A percentile compares a stretch with the other conserved stretches of the same genome.
These are phyloP conservation scores for Oryzias woworae DNA, from an alignment of 2,113 vertebrate genomes.

Conservation along the genomic window DNA sequence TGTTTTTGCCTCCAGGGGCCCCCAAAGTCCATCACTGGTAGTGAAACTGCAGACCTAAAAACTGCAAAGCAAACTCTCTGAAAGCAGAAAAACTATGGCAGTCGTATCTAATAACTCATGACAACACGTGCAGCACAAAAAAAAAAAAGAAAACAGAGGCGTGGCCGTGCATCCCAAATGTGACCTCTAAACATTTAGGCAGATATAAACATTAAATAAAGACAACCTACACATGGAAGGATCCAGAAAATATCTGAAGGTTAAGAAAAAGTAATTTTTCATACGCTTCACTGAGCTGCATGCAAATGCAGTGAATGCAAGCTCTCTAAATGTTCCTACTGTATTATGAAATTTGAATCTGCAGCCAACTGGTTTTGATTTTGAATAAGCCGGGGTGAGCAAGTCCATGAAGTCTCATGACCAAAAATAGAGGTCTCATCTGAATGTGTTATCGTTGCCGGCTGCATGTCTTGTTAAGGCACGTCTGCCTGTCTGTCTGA, in stretches of 20 bases:
- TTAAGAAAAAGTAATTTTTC: no score
- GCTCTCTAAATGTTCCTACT: conserved; percentile 12
- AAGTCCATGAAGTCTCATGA: conserved; percentile 62
- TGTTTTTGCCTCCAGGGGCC: no score
- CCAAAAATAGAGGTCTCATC: conserved; percentile 62
- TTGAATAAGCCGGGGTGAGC: conserved; percentile 49
- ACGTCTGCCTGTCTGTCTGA: conserved; percentile 63
- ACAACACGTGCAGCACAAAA: conserved; percentile 59
- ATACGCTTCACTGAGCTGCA: no score
- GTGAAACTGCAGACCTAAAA: no score
- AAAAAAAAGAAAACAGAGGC: conserved; percentile 23
- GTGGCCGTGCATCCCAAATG: no score
- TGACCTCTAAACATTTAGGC: no score
- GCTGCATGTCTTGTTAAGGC: conserved; percentile 68
- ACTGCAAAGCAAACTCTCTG: background rate
- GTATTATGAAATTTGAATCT: conserved; percentile 33
- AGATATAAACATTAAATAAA: no score
- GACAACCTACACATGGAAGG: no score
- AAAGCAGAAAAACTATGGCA: conserved; percentile 53
- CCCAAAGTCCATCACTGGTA: no score
- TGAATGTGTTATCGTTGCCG: conserved; percentile 58
- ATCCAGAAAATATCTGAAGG: no score
- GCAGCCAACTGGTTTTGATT: conserved; percentile 52
- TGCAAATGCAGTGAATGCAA: no score
- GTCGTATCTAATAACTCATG: conserved; percentile 52